These are phyloP conservation scores for Choreutis nemorana DNA, from an alignment of 2,888 invertebrate species.

Conservation along the genomic window DNA sequence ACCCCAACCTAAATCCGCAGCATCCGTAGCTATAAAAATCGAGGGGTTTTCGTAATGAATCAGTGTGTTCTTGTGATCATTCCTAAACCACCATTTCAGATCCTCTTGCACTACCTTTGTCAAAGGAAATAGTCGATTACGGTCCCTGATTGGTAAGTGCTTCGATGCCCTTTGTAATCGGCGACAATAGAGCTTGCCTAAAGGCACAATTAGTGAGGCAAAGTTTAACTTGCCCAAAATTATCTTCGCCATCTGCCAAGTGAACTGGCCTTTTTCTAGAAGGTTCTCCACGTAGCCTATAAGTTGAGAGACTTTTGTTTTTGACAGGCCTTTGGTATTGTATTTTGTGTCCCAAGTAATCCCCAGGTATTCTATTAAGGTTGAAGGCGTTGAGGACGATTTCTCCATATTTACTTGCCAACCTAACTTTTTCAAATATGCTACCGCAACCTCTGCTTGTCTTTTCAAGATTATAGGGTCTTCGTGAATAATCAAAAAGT, in stretches of 20 bases:
- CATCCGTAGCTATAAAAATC: slow-evolving; percentile 10
- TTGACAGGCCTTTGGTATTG: slow-evolving; percentile 3
- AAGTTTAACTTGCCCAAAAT: slow-evolving; percentile 1
- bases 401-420: slow-evolving; percentile 13
- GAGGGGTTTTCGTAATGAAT: slow-evolving; percentile 5
- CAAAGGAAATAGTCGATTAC: slow-evolving; percentile 1
- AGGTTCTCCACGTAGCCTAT: no score
- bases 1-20: slow-evolving; percentile 10
- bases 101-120: background rate
- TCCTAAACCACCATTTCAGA: slow-evolving; percentile 5
- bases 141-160: slow-evolving; percentile 9
- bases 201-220: background rate
- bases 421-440: slow-evolving; percentile 7
- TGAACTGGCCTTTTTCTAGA: no score
- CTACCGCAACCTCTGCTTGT: slow-evolving; percentile 7
- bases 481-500: slow-evolving; percentile 8
- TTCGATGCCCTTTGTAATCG: slow-evolving; percentile 1
- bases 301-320: slow-evolving; percentile 4
- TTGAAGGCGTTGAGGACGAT: slow-evolving; percentile 9
- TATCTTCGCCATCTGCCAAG: no score
- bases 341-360: slow-evolving; percentile 7
- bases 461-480: background rate
- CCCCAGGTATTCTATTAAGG: slow-evolving; percentile 7
- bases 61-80: slow-evolving; percentile 2
- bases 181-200: background rate